Base-by-base conservation (phyloP, 1,140 invertebrate genomes). In the Drosophila parabipectinata region DNA sequence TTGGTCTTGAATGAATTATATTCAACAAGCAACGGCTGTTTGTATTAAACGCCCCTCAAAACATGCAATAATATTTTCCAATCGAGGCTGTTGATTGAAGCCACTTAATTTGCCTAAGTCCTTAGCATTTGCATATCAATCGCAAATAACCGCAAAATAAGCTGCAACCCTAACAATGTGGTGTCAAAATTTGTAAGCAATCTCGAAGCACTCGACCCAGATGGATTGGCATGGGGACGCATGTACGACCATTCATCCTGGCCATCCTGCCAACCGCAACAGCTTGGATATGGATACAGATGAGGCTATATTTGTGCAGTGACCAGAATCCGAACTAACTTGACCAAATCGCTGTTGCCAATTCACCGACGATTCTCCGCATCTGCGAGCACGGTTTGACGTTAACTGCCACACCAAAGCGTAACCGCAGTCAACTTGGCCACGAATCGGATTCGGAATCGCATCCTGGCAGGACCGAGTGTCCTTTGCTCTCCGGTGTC, bases 351-450 rank as follows among this genome's bases (percentile, higher is more conserved):
- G 74, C 54, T 69, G 80, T 77, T 76, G 53, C 45, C 67, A 74
- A 58, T 68, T 45, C 30, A 67, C 72, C 62, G 50, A 67, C 56
- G 52, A 76, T 79, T 53, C 66, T 51, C 58, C 60, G 61, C 66
- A 62, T 51, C 77, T 59, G 52, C 34, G 45, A 67, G 58, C 60
- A 56, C 47, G 53, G 54, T 50, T 63, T 73, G 80, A 85, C 68
- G 80, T 80, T 83, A 80, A 85, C 79, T 72, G 79, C 61, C 77
- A 81, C 80, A 58, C 64, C 58, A 71, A 64, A 76, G 39, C 77
- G 55, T 44, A 71, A 79, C 81, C 81, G 55, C 81, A 85, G 77
- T 71, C 82, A 75, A 80, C 81, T 85, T 79, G 75, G 59, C 74
- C 72, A 69, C 60, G 55, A 73, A 37, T 51, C 52, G 44, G 64